These are phyloP conservation scores for Tetragonula carbonaria DNA, from an alignment of 2,888 invertebrate species.

Conservation along the genomic window DNA sequence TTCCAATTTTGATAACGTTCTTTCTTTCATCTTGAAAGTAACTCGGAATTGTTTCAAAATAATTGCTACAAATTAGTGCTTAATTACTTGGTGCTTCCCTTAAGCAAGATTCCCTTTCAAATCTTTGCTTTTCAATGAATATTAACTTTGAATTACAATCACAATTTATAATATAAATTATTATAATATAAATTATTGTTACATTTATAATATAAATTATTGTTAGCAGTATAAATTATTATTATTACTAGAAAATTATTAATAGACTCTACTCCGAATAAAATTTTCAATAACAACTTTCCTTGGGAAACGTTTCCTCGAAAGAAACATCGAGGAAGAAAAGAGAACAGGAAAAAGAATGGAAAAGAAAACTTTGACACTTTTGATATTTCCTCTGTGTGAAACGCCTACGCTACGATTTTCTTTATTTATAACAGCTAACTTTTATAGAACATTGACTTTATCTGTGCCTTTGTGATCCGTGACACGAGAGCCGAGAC, in stretches of 20 bases:
- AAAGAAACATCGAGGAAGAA: not conserved
- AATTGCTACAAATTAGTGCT: too few species aligned
- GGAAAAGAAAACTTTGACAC: not conserved
- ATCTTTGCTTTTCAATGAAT: not conserved
- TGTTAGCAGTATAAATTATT: too few species aligned
- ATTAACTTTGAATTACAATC: not conserved
- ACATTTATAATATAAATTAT: too few species aligned
- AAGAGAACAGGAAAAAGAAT: not conserved
- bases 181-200: too few species aligned
- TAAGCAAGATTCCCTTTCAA: not conserved
- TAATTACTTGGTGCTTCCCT: too few species aligned
- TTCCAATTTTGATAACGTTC: conserved; percentile 18
- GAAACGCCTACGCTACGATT: conserved; percentile 10
- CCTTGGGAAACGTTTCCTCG: not conserved
- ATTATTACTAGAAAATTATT: too few species aligned
- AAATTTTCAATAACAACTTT: not conserved
- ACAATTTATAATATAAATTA: too few species aligned
- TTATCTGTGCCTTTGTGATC: conserved; percentile 22
- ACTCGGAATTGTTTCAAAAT: too few species aligned
- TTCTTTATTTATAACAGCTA: conserved; percentile 21
- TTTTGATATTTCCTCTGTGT: not conserved
- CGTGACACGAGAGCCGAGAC: conserved; percentile 19
- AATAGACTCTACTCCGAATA: not conserved
- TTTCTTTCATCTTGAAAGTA: not conserved
- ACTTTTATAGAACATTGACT: conserved; percentile 54